A percentile compares a stretch with the other conserved stretches of the same genome.
These are phyloP conservation scores for Scrobipalpa costella DNA, from an alignment of 2,888 invertebrate genomes.

Conservation along the genomic window DNA sequence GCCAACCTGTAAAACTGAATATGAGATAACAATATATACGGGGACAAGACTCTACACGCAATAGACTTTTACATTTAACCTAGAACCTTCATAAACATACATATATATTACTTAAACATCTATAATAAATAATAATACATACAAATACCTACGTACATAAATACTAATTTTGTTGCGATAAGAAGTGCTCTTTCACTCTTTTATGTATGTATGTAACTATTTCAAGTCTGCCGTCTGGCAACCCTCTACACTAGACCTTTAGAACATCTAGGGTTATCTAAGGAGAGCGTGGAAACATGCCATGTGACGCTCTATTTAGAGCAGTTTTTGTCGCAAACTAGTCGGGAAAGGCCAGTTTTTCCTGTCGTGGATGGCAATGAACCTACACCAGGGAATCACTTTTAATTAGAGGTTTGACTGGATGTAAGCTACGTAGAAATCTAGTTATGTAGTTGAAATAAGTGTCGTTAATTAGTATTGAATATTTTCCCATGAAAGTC, in stretches of 20 bases:
- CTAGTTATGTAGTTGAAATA: not conserved
- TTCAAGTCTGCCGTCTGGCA: not conserved
- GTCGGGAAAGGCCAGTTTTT: slow-evolving; percentile 5
- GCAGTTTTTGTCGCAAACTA: slow-evolving; percentile 9
- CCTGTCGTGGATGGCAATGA: slow-evolving; percentile 12
- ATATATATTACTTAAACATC: no score
- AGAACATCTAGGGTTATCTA: not conserved
- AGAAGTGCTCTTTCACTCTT: no score
- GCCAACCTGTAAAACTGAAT: no score
- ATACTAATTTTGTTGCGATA: no score
- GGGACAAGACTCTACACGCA: no score
- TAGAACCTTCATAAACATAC: no score
- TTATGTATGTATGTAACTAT: not conserved
- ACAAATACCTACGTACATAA: no score
- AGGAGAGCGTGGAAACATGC: slow-evolving; percentile 20
- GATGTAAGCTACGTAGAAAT: not conserved
- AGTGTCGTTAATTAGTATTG: not conserved
- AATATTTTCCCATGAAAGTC: not conserved
- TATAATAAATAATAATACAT: no score
- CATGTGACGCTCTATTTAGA: slow-evolving; percentile 17
- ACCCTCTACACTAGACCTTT: not conserved
- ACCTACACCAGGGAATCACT: not conserved
- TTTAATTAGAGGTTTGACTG: slow-evolving; percentile 12
- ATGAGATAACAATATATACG: no score
- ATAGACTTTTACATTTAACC: no score